A percentile compares a stretch with the other conserved stretches of the same genome.
phyloP scores from a whole-genome alignment of 2,797 vertebrate species.

The Neosalanx taihuensis region DNA sequence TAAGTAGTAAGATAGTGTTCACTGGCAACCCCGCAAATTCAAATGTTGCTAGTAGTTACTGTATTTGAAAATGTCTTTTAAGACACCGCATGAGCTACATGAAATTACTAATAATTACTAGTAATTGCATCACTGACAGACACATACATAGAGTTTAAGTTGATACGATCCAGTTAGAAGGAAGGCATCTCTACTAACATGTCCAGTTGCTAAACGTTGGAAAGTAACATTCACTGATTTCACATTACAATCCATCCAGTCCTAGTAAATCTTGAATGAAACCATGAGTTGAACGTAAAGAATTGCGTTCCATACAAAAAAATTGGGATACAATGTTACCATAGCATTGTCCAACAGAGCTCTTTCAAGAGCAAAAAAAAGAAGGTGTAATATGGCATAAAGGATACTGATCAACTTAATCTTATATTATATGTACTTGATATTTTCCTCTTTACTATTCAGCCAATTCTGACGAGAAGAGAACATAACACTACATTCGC shows the following conservation, averaged over 20 bases:
- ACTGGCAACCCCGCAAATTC: conserved; percentile 39
- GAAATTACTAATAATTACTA: conserved; percentile 29
- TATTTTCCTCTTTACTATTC: conserved; percentile 17
- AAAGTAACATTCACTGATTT: conserved; percentile 45
- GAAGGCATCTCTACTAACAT: conserved; percentile 61
- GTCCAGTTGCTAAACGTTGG: conserved; percentile 53
- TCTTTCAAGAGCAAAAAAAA: conserved; percentile 7
- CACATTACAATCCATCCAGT: conserved; percentile 29
- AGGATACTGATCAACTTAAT: neutral
- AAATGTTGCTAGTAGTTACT: conserved; percentile 31
- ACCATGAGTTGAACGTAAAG: neutral
- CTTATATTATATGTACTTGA: no score
- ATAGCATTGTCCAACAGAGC: conserved; percentile 6
- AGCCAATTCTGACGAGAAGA: conserved; percentile 53
- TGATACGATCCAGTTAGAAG: conserved; percentile 44
- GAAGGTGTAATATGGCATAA: neutral
- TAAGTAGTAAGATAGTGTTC: conserved; percentile 25
- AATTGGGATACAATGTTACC: neutral
- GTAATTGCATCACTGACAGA: conserved; percentile 21
- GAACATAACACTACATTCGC: conserved; percentile 33
- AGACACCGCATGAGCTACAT: conserved; percentile 32
- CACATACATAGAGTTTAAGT: conserved; percentile 30
- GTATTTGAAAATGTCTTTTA: conserved; percentile 29
- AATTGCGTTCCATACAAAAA: neutral
- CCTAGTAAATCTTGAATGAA: conserved; percentile 40